A percentile compares a stretch with the other conserved stretches of the same genome.
Evolutionary conservation across 2,888 invertebrate species (phyloP).

Genomic region (Podabrus alpinus): DNA sequence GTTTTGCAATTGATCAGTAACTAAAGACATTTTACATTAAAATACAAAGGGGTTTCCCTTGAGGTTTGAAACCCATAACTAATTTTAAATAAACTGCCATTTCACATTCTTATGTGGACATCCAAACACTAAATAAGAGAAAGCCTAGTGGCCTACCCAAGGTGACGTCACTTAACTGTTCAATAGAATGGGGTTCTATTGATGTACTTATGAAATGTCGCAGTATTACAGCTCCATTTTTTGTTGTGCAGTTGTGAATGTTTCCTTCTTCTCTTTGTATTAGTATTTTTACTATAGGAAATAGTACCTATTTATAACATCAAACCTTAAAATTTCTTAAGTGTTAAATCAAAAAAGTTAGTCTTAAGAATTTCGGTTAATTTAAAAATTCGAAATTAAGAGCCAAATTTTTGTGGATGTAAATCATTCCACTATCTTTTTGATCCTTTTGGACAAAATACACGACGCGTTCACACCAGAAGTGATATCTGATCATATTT

Average conservation of each 20-base stretch:
- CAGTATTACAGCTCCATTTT: not conserved
- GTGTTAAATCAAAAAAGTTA: not conserved
- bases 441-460: not conserved
- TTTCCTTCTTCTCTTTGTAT: not conserved
- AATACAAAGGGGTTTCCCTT: not conserved
- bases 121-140: not conserved
- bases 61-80: not conserved
- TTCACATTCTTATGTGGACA: not conserved
- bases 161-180: not conserved
- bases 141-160: not conserved
- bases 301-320: not conserved
- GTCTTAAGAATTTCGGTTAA: not conserved
- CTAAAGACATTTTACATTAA: not conserved
- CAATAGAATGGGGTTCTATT: not conserved
- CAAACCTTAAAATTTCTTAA: not conserved
- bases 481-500: not conserved
- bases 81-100: not conserved
- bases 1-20: not conserved
- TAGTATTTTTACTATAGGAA: not conserved
- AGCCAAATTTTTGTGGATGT: not conserved
- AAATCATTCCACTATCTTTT: not conserved
- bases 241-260: not conserved
- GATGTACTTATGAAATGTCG: not conserved
- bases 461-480: not conserved
- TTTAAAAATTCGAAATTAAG: not conserved